phyloP scores from a whole-genome alignment of 2,888 invertebrate genomes.

The Eumacrocentrus americanus region DNA sequence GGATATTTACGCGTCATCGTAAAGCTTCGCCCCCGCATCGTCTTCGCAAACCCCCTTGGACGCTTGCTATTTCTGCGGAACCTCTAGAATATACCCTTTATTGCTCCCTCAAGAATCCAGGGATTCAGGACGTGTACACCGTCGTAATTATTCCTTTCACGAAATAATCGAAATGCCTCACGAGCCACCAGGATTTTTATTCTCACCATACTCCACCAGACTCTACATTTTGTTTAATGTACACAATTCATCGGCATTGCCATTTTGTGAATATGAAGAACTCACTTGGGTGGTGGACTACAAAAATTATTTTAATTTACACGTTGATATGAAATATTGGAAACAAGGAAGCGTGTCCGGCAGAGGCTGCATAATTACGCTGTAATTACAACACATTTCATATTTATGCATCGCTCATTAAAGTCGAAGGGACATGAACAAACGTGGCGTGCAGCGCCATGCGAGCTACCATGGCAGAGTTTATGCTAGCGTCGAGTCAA shows the following conservation, averaged over 20 bases:
- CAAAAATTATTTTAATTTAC: no score
- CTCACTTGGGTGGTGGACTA: no score
- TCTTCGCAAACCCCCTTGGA: constrained; percentile 25
- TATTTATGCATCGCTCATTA: constrained; percentile 29
- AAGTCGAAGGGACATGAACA: constrained; percentile 24
- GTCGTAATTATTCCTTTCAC: constrained; percentile 30
- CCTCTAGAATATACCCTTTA: constrained; percentile 28
- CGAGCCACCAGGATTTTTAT: constrained; percentile 7
- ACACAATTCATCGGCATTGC: no score
- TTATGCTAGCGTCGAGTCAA: no score
- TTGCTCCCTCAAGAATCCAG: constrained; percentile 29
- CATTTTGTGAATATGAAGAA: no score
- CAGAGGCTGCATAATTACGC: constrained; percentile 23
- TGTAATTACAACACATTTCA: constrained; percentile 28
- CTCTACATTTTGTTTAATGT: no score
- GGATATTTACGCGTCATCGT: constrained; percentile 58
- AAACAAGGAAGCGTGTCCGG: no score
- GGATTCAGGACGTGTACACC: constrained; percentile 17
- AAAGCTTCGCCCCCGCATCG: constrained; percentile 47
- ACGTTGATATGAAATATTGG: no score
- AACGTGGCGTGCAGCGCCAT: constrained; percentile 10
- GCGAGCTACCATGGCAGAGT: not conserved
- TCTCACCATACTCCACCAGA: no score
- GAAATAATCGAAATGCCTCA: constrained; percentile 34
- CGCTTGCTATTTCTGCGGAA: constrained; percentile 25